These are phyloP conservation scores for Delichon dasypus DNA, from an alignment of 2,797 vertebrate species.

Conservation along the genomic window DNA sequence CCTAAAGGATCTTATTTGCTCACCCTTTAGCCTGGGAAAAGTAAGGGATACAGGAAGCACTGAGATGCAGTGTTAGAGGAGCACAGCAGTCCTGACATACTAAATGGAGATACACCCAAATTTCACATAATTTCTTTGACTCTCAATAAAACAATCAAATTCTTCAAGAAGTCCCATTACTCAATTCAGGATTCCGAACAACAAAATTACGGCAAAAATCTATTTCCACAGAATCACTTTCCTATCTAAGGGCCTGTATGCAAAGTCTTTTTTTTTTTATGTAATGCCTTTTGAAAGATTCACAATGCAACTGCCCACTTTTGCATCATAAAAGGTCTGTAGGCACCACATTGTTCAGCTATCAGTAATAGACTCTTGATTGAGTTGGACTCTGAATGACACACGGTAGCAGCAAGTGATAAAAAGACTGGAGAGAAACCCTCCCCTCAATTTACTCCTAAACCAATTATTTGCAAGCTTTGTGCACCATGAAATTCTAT, in stretches of 20 bases:
- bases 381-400: slow-evolving; percentile 39
- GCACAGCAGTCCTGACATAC: background rate
- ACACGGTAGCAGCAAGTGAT: slow-evolving; percentile 23
- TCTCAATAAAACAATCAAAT: background rate
- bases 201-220: background rate
- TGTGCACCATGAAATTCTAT: slow-evolving; percentile 26
- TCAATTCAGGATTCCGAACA: background rate
- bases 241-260: background rate
- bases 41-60: background rate
- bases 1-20: background rate
- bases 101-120: background rate
- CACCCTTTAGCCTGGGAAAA: background rate
- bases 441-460: slow-evolving; percentile 44
- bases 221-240: background rate
- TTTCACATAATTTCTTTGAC: background rate
- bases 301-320: slow-evolving; percentile 41
- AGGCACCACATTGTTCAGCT: slow-evolving; percentile 56
- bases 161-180: background rate
- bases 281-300: slow-evolving; percentile 38
- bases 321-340: slow-evolving; percentile 60
- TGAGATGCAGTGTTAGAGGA: background rate
- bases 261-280: slow-evolving; percentile 1
- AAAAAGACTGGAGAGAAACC: slow-evolving; percentile 37
- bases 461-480: slow-evolving; percentile 38
- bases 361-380: slow-evolving; percentile 57